Evolutionary conservation across 2,113 vertebrate species (phyloP), one percentile per base, ranked within the genome.

Genomic region (Dolichotis patagonum): DNA sequence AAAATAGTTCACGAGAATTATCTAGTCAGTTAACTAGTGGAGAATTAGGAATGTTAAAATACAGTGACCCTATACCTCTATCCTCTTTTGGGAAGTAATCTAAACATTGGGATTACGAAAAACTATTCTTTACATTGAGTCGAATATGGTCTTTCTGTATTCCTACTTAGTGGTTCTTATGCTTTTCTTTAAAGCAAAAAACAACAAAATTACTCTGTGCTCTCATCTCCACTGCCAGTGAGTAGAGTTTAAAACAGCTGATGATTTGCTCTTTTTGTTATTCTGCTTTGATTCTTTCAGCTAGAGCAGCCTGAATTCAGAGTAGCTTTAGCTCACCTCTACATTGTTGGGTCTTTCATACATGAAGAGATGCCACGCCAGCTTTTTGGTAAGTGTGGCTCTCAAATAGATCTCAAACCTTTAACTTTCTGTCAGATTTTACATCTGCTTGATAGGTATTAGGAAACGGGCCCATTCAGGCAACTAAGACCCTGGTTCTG

Each of bases 1-100:
- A 81, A 91, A 95, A 90, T 26, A 73, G 6, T 41, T 54, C 56
- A 6, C 56, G 86, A 94, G 85, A 96, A 85, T 49, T 81, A 88
- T 82, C 85, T 62, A 87, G 80, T 65, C 52, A 86, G 73, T 90
- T 85, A 67, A 84, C 28, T 73, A 52, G 26, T 22, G 69, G 58
- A 78, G 63, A 46, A 90, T 32, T 93, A 19, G 58, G 77, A 65
- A 88, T 35, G 20, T 30, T 69, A 13, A 2, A 35, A 7, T 8
- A 67, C 41, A 82, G 13, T 11, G 65, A 65, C 32, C 3, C 3
- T 0, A 11, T 9, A 41, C 19, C 9, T 85, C 69, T 73, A 9
- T 82, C 38, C 63, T 22, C 19, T 52, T 73, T n/a, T 75, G 56
- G 35, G 62, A 81, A 89, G 77, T 32, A 94, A 20, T 13, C 46